Conservation (phyloP, 2,113 vertebrate species). For the Erythrolamprus reginae region DNA sequence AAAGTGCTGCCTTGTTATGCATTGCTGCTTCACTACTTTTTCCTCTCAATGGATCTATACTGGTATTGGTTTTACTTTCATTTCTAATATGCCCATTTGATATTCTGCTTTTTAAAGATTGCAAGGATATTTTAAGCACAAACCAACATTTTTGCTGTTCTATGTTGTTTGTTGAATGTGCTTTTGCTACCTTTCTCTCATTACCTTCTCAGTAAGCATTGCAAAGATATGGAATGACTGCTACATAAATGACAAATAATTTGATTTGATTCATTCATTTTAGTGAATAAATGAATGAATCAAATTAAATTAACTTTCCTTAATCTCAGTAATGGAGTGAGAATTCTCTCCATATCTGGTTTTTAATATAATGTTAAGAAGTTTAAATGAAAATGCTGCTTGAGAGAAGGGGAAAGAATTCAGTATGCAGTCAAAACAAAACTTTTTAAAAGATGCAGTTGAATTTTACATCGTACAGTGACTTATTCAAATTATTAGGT, state of each 20-base stretch:
- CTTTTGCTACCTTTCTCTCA: background rate
- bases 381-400: background rate
- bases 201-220: background rate
- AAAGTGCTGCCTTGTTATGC: background rate
- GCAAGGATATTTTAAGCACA: background rate
- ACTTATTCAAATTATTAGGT: background rate
- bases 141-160: background rate
- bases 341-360: background rate
- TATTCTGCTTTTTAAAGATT: background rate
- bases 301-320: background rate
- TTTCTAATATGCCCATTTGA: background rate
- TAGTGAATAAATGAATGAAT: background rate
- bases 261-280: background rate
- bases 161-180: background rate
- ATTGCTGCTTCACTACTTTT: background rate
- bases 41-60: background rate
- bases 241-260: background rate
- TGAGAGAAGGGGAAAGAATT: background rate
- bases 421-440: background rate
- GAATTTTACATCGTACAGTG: background rate
- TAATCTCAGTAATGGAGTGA: background rate
- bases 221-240: background rate
- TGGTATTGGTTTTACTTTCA: background rate
- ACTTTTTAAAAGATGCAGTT: background rate
- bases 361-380: background rate